Evolutionary conservation across 1,140 invertebrate genomes (phyloP).

Genomic region (Bombus superbus): DNA sequence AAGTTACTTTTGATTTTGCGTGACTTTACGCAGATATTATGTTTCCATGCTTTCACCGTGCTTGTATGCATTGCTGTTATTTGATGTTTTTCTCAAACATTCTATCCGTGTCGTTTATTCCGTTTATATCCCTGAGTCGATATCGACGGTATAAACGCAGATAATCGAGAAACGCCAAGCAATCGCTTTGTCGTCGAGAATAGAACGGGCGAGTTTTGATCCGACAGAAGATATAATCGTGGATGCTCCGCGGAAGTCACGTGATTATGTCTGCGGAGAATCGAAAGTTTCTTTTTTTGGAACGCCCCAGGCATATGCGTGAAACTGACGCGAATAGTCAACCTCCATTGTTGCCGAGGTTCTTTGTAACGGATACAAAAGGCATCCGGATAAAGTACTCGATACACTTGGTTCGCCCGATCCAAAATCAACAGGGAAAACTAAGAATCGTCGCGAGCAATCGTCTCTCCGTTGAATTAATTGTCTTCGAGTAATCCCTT

Average conservation of each 20-base stretch:
- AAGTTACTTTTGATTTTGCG: background rate
- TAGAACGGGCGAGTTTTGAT: background rate
- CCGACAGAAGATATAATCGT: background rate
- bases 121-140: background rate
- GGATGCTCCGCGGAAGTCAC: conserved; percentile 12
- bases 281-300: conserved; percentile 23
- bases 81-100: background rate
- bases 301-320: conserved; percentile 26
- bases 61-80: background rate
- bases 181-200: background rate
- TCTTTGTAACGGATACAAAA: conserved; percentile 41
- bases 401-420: conserved; percentile 43
- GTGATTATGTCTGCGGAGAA: conserved; percentile 20
- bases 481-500: background rate
- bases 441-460: conserved; percentile 5
- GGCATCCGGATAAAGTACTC: conserved; percentile 45
- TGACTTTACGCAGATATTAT: background rate
- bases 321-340: conserved; percentile 44
- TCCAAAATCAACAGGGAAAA: conserved; percentile 19
- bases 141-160: background rate
- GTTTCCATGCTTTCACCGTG: too few species aligned
- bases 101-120: background rate
- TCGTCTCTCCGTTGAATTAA: background rate
- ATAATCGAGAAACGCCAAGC: background rate
- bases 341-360: conserved; percentile 14